Evolutionary conservation across 2,888 invertebrate species (phyloP), one percentile per base, ranked within the genome.

Genomic region (Microctonus hyperodae): DNA sequence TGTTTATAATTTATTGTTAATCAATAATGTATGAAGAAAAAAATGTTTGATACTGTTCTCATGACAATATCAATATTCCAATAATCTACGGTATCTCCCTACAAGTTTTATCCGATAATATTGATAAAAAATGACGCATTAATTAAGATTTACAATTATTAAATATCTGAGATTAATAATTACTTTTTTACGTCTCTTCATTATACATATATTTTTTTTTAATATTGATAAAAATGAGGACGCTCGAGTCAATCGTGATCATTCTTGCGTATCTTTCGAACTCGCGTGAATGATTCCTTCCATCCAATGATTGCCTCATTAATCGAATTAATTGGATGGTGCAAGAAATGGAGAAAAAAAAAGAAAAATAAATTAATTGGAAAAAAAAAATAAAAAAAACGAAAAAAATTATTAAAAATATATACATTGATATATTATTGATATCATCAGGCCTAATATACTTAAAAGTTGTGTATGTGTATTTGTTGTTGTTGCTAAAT

Each of bases 391-490:
- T 23, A 35, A 16, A 40, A 11, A 44, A 50, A 50, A 6, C 16
- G 50, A 56, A 56, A 58, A 44, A 55, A 55, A 25, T 33, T 48
- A 22, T 63, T 40, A 60, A 55, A 51, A 64, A 64, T 55, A 48
- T 59, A 69, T 53, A 55, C 25, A 63, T 66, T 59, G 56, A 60
- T 53, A 66, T 73, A 75, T 77, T 74, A 77, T 78, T 74, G 76
- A 81, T 78, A 79, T 80, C 76, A 79, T 82, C 80, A 76, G 82
- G 82, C 82, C 82, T 82, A 82, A 82, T 81, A 81, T 82, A 81
- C 80, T 82, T 81, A 81, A 76, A 79, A 77, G 81, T 81, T 81
- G 77, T 73, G 73, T 77, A 78, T 75, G 76, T 81, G 78, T 80
- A 80, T 76, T 77, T 81, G 78, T 82, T 82, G 81, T 80, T 82